Conservation (phyloP, 1,140 invertebrate genomes). For the Mactra quadrangularis region DNA sequence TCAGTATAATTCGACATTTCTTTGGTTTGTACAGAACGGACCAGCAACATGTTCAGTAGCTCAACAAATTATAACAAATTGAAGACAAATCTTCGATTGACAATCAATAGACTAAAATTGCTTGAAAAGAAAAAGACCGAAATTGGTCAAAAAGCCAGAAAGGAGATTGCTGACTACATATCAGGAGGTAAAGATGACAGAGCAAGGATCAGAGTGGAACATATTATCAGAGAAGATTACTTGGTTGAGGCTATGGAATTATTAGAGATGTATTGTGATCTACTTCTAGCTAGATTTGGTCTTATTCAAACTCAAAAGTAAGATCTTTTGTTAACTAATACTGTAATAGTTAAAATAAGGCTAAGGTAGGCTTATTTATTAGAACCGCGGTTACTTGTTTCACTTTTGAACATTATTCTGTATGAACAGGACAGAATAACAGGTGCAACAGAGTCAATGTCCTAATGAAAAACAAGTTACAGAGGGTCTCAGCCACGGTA, state of each 20-base stretch:
- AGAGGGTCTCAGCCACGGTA: too few species aligned
- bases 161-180: conserved; percentile 99
- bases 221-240: conserved; percentile 99
- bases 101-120: conserved; percentile 96
- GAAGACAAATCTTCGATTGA: conserved; percentile 97
- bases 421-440: too few species aligned
- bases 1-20: too few species aligned
- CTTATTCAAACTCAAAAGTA: conserved; percentile 98
- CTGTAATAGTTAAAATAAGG: not conserved
- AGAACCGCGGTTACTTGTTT: not conserved
- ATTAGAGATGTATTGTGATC: conserved; percentile 99
- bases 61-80: conserved; percentile 88
- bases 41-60: conserved; percentile 80
- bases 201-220: conserved; percentile 98
- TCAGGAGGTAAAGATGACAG: conserved; percentile 91
- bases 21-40: too few species aligned
- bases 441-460: too few species aligned
- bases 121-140: conserved; percentile 99
- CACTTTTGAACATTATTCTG: not conserved
- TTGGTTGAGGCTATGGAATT: conserved; percentile 99
- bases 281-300: conserved; percentile 98
- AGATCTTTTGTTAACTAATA: conserved; percentile 76
- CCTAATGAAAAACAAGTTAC: too few species aligned
- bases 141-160: conserved; percentile 96
- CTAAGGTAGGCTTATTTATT: not conserved